Base-by-base conservation (phyloP, 1,140 invertebrate genomes). In the Heliconius hermathena region DNA sequence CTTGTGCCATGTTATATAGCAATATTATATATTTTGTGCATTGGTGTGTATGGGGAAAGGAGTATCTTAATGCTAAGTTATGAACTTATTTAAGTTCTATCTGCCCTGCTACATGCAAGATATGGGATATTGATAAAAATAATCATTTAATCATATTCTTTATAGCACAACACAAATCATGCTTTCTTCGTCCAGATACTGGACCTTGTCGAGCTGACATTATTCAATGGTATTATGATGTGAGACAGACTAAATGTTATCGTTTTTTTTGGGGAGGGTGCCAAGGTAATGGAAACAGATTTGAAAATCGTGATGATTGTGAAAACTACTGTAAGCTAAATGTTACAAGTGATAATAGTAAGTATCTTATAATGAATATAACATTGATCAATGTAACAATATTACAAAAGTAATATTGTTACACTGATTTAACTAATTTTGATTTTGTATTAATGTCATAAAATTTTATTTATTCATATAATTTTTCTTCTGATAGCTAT, bases 241-340 rank as follows among this genome's bases (percentile, higher is more conserved):
- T 96, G 41, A 95, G 96, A 52, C 98, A 98, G 89, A 96, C 97
- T n/a, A 96, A 96, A 41, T 99, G 98, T 88, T 97, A 96, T 11
- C 95, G 97, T 71, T 99, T 99, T 92, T 99, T 97, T 97, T 99
- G 98, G 92, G 98, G 98, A 8, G 98, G 98, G n/a, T 99, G 98
- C 90, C 97, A 97, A 4, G 98, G 98, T 20, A 99, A 99, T 89
- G 96, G 96, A 6, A 98, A 99, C 91, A 95, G 97, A n/a, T 99
- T 99, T 91, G 96, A 96, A 60, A 96, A 96, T 8, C 96, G 97
- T 87, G 96, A 97, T 74, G 97, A 97, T 79, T 99, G 99, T 89
- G 96, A 97, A 86, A 92, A 95, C 9, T 95, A 96, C 79, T 99
- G 98, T 90, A 96, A 71, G 90, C 95, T 91, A 13, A 87, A 88